phyloP scores from a whole-genome alignment of 2,797 vertebrate genomes.

The Sebastes hubbsi region DNA sequence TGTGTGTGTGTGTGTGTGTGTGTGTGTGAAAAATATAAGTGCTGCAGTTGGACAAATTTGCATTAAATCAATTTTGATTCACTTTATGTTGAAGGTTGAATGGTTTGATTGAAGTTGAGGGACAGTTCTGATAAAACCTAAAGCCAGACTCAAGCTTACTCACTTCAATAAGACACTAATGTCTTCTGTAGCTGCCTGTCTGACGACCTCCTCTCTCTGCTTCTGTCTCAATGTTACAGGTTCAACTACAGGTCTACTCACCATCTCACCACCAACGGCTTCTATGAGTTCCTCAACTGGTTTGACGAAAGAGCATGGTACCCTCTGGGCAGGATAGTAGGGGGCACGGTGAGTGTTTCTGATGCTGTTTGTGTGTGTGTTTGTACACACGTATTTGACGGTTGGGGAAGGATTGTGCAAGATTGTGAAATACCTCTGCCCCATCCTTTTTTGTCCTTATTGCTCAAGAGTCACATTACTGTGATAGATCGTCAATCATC shows the following conservation, averaged over 20 bases:
- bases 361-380: neutral
- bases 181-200: neutral
- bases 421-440: neutral
- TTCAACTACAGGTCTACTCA: conserved; percentile 97
- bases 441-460: conserved; percentile 10
- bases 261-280: conserved; percentile 93
- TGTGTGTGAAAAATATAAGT: neutral
- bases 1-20: neutral
- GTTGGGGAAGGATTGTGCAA: neutral
- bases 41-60: neutral
- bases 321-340: conserved; percentile 93
- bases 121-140: neutral
- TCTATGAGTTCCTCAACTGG: conserved; percentile 97
- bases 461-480: conserved; percentile 4
- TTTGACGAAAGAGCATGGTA: conserved; percentile 97
- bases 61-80: neutral
- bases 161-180: neutral
- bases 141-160: neutral
- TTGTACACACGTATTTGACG: neutral
- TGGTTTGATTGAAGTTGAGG: neutral
- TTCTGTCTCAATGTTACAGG: conserved; percentile 73
- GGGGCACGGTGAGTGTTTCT: conserved; percentile 93
- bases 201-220: neutral
- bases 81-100: neutral
- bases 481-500: conserved; percentile 22